Base-by-base conservation (phyloP, 1,140 invertebrate genomes). In the Stegodyphus mimosarum region DNA sequence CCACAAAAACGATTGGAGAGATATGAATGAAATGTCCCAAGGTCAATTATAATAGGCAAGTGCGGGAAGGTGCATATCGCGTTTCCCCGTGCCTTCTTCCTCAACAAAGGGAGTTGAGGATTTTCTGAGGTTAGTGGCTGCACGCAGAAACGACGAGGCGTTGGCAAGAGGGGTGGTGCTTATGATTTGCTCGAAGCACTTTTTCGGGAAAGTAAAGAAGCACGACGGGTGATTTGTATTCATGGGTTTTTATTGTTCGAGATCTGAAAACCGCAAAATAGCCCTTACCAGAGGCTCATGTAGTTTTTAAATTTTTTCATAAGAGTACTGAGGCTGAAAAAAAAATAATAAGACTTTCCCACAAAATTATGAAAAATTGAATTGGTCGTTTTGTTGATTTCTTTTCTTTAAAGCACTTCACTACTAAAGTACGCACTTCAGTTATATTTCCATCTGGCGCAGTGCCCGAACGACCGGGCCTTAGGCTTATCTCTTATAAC, bases 11-110 rank as follows among this genome's bases (percentile, higher is more conserved):
- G 78, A 81, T 81, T 63, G 51, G 52, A 63, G 18, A 71, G 78
- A 81, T 81, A 81, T 81, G 78, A 81, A 81, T 72, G 69, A 51
- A 17, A 63, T 81, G 78, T 72, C 78, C 78, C 69, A 50, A 81
- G 78, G 78, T 69, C 69, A 81, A 81, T 81, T 81, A 81, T 81
- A 72, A 71, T 72, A 70, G 67, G 53, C 60, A 69, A 77, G 64
- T 78, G 48, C 18, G 71, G 33, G 74, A 48, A 48, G 17, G 63
- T 10, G 13, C 78, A n/a, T 81, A 81, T 81, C 78, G 78, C 78
- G 53, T 81, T 81, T 81, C 78, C 49, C 11, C 6, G 11, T 17
- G 10, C 33, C 17, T 63, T 60, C 49, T 9, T 13, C 60, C 15
- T 6, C 17, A 15, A 66, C n/a, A 33, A 50, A 13, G 51, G 33